A percentile compares a stretch with the other conserved stretches of the same genome.
Evolutionary conservation across 1,140 invertebrate species (phyloP).

Genomic region (Hirudo medicinalis): DNA sequence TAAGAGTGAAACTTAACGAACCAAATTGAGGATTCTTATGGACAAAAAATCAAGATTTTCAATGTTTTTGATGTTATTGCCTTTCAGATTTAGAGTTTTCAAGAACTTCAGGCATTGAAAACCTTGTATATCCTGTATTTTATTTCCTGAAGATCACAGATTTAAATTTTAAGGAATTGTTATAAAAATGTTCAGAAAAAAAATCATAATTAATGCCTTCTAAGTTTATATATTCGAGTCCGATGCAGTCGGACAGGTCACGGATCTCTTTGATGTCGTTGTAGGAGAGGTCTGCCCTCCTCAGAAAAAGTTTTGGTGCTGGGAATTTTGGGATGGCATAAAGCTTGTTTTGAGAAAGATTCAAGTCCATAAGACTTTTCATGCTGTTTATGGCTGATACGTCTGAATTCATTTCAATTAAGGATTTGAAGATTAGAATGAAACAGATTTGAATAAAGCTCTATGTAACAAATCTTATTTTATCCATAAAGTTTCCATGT

Average conservation of each 20-base stretch:
- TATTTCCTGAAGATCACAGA: background rate
- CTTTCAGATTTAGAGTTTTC: background rate
- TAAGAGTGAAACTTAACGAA: background rate
- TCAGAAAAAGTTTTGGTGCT: background rate
- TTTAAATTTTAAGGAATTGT: too few species aligned
- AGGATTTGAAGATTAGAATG: too few species aligned
- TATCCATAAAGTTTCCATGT: too few species aligned
- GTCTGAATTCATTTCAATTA: background rate
- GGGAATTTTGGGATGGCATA: background rate
- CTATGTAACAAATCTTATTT: too few species aligned
- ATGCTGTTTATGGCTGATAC: background rate
- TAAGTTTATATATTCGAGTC: background rate
- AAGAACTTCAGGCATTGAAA: background rate
- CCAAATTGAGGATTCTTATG: background rate
- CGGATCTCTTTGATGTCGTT: constrained; percentile 3
- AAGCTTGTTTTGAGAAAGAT: background rate
- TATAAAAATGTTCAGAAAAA: too few species aligned
- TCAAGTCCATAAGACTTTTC: background rate
- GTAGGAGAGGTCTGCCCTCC: background rate
- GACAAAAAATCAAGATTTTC: background rate
- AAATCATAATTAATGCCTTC: background rate
- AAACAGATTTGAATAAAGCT: too few species aligned
- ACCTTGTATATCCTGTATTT: constrained; percentile 6
- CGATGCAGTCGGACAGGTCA: background rate
- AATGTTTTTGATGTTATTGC: constrained; percentile 2